These are phyloP conservation scores for Crocidura indochinensis DNA, from an alignment of 2,797 vertebrate genomes.

Conservation along the genomic window DNA sequence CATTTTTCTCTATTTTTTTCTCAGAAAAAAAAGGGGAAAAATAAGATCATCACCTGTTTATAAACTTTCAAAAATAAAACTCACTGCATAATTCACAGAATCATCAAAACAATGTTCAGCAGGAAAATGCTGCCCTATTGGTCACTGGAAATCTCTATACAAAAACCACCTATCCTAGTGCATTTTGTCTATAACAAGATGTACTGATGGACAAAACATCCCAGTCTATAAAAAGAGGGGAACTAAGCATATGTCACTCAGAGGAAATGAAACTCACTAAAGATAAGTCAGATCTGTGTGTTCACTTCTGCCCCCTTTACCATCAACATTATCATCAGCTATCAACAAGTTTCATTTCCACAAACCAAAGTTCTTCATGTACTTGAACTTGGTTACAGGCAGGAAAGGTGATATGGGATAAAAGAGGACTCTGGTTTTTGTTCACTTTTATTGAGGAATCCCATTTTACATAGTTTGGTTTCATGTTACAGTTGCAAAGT, in stretches of 20 bases:
- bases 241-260: no score
- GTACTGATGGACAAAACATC: no score
- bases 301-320: slow-evolving; percentile 31
- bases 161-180: neutral
- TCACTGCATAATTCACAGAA: neutral
- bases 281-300: slow-evolving; percentile 19
- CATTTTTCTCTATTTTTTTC: neutral
- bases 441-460: slow-evolving; percentile 41
- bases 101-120: neutral
- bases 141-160: neutral
- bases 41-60: neutral
- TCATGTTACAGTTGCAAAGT: neutral
- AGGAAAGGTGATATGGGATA: neutral
- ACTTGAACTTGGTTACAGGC: neutral
- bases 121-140: neutral
- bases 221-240: neutral
- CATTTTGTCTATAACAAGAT: neutral
- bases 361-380: neutral
- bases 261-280: slow-evolving; percentile 71
- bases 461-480: neutral
- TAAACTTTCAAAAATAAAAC: neutral
- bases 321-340: neutral
- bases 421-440: neutral
- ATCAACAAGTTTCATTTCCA: slow-evolving; percentile 60
- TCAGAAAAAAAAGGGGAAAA: slow-evolving; percentile 42